phyloP scores from a whole-genome alignment of 2,888 invertebrate species.

The Dolichomitus sp. region DNA sequence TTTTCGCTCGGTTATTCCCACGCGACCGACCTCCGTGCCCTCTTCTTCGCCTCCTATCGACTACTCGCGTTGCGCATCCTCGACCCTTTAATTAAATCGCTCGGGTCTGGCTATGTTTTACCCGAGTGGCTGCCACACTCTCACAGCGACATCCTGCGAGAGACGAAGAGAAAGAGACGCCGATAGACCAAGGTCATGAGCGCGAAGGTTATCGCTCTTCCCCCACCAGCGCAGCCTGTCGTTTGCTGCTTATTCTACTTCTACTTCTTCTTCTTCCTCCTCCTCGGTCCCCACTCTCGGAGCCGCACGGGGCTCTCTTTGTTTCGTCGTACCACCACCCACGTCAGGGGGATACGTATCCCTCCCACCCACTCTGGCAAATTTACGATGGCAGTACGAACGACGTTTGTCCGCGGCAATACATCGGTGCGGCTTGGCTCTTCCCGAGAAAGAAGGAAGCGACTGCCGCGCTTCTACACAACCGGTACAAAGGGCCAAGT shows the following conservation, averaged over 20 bases:
- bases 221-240: slow-evolving; percentile 55
- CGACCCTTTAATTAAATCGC: slow-evolving; percentile 83
- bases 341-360: slow-evolving; percentile 33
- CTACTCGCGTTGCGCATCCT: slow-evolving; percentile 63
- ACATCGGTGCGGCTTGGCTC: slow-evolving; percentile 21
- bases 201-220: slow-evolving; percentile 82
- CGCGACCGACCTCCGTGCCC: slow-evolving; percentile 16
- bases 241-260: slow-evolving; percentile 42
- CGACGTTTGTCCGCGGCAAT: slow-evolving; percentile 34
- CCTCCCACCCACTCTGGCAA: slow-evolving; percentile 51
- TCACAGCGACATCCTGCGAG: slow-evolving; percentile 65
- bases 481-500: slow-evolving; percentile 56
- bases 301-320: slow-evolving; percentile 59
- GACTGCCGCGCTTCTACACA: slow-evolving; percentile 31
- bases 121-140: slow-evolving; percentile 66
- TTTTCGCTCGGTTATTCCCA: slow-evolving; percentile 50
- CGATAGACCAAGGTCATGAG: slow-evolving; percentile 81
- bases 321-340: slow-evolving; percentile 60
- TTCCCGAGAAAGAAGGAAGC: slow-evolving; percentile 56
- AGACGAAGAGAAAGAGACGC: slow-evolving; percentile 59
- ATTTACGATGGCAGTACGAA: slow-evolving; percentile 67
- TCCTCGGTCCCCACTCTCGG: slow-evolving; percentile 51
- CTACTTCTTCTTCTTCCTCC: slow-evolving; percentile 44
- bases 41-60: slow-evolving; percentile 50
- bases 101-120: slow-evolving; percentile 74